Percentiles rank a stretch among this genome's conserved stretches.
Evolutionary conservation across 2,113 vertebrate genomes (phyloP).

Genomic region (Gavia stellata): DNA sequence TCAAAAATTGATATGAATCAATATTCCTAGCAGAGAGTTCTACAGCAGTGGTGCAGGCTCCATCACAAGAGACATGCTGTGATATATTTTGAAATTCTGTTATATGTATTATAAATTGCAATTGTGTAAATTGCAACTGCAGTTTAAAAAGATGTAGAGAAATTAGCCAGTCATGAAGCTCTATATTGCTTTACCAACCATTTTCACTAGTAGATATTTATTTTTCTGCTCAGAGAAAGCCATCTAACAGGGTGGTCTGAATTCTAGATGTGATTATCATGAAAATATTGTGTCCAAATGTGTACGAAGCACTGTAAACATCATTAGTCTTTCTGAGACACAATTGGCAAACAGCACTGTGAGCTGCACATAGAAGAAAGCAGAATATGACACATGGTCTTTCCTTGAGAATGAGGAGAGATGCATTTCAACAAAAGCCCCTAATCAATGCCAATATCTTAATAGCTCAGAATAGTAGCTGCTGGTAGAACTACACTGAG

Average conservation of each 20-base stretch:
- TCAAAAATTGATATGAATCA: neutral
- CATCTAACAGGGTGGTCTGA: neutral
- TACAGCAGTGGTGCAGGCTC: neutral
- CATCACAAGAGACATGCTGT: neutral
- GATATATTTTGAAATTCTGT: neutral
- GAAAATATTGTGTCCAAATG: neutral
- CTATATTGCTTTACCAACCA: neutral
- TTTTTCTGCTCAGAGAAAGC: neutral
- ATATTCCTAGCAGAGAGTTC: neutral
- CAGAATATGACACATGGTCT: neutral
- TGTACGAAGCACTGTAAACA: neutral
- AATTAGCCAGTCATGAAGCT: neutral
- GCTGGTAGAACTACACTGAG: neutral
- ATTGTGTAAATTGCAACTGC: neutral
- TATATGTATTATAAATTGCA: neutral
- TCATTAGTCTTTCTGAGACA: neutral
- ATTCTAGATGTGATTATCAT: neutral
- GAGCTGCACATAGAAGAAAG: neutral
- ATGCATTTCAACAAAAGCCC: neutral
- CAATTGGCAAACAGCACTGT: neutral
- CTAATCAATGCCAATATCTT: neutral
- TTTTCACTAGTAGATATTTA: neutral
- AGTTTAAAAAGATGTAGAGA: neutral
- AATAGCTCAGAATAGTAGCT: neutral
- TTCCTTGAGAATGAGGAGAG: neutral